Percentiles rank a stretch among this genome's conserved stretches.
Evolutionary conservation across 1,140 invertebrate genomes (phyloP).

Genomic region (Atopsyche davidsoni): DNA sequence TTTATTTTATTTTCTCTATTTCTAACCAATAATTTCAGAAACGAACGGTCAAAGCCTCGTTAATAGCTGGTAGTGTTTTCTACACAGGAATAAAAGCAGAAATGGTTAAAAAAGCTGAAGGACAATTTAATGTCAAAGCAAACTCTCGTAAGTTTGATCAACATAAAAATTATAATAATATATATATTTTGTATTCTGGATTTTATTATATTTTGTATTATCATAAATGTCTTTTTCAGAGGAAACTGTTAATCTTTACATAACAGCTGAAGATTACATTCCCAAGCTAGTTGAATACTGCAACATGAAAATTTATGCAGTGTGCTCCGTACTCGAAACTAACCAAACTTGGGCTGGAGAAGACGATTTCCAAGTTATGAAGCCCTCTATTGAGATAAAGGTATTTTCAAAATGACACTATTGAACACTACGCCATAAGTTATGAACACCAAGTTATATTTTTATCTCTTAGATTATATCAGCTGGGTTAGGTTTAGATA

Average conservation of each 20-base stretch:
- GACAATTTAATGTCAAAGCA: conserved; percentile 54
- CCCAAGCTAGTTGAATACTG: conserved; percentile 69
- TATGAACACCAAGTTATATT: too few relatives aligned
- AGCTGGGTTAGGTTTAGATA: too few relatives aligned
- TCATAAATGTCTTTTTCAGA: conserved; percentile 40
- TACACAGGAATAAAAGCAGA: conserved; percentile 69
- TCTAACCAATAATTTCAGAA: conserved; percentile 35
- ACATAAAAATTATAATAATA: conserved; percentile 1
- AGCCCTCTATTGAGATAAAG: conserved; percentile 60
- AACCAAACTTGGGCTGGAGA: conserved; percentile 69
- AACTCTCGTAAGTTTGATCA: conserved; percentile 47
- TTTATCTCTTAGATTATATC: background rate
- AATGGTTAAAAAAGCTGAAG: conserved; percentile 61
- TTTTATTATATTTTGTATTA: background rate
- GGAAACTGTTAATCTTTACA: conserved; percentile 54
- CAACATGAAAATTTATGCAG: conserved; percentile 66
- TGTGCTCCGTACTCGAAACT: conserved; percentile 65
- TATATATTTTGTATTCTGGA: background rate
- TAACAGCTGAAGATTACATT: conserved; percentile 60
- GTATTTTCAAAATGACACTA: conserved; percentile 36
- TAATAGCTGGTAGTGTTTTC: conserved; percentile 65
- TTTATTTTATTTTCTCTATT: conserved; percentile 3
- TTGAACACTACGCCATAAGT: too few relatives aligned
- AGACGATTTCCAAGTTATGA: conserved; percentile 67
- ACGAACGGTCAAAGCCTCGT: conserved; percentile 52